Evolutionary conservation across 2,888 invertebrate species (phyloP), one percentile per base, ranked within the genome.

Genomic region (Sicus ferrugineus): DNA sequence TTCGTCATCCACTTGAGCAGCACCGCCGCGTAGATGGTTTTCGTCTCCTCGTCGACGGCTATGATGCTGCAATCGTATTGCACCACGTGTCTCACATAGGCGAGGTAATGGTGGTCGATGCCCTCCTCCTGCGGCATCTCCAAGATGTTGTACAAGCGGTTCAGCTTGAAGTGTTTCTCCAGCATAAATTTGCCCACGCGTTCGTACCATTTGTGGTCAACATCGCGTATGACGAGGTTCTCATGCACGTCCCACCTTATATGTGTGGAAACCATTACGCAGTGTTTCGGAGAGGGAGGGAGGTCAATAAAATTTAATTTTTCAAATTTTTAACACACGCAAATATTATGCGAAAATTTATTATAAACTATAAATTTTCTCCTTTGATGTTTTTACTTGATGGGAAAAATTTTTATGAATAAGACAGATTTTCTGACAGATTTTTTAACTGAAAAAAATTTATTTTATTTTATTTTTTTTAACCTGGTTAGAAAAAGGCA

Each of bases 1-100:
- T 68, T 50, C 0, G 73, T 69, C 76, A 77, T 77, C 64, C 74
- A 74, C 46, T 73, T 75, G 26, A 77, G 34, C 5, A 77, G 61
- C 5, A 76, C 76, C 11, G 75, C 74, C 5, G 72, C 76, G 19
- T 68, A 67, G 9, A 77, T 75, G 1, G 71, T 67, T 3, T 69
- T 48, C n/a, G 69, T 73, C 28, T 72, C 48, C 46, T 34, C 54
- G 48, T 76, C 72, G 26, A 74, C 21, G 3, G 73, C 73, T 26
- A 75, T 56, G 19, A 77, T 62, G 48, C 73, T 74, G 68, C 76
- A 72, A 38, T 77, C 76, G 46, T 75, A 67, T 19, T 42, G 42
- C n/a, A 77, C 26, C 23, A 77, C 61, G 59, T 76, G 75, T 48
- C 70, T 64, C 7, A 75, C 31, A n/a, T 71, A 66, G 11, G 16